These are phyloP conservation scores for Halesus radiatus DNA, from an alignment of 1,140 invertebrate species.

Conservation along the genomic window DNA sequence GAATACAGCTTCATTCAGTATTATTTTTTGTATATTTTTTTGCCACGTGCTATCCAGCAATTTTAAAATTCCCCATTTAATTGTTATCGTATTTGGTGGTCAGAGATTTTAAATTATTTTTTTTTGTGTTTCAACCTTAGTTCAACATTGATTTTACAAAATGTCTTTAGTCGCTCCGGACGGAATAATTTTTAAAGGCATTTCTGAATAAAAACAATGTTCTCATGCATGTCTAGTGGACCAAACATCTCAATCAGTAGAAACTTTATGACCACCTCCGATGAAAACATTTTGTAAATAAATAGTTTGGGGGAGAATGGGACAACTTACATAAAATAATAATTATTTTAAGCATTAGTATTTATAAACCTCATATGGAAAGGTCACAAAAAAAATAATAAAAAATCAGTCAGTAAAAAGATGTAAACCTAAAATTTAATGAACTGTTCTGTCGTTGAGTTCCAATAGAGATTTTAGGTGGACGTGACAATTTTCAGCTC, in stretches of 20 bases:
- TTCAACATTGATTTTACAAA: slow-evolving; percentile 18
- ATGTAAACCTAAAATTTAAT: no score
- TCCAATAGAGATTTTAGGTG: no score
- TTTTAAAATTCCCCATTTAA: no score
- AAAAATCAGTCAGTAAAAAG: no score
- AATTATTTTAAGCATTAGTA: no score
- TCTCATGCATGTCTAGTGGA: slow-evolving; percentile 7
- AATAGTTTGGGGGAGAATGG: neutral
- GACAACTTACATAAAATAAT: neutral
- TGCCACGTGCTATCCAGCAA: no score
- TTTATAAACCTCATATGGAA: no score
- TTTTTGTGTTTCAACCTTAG: neutral
- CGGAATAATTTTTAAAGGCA: neutral
- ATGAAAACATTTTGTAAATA: slow-evolving; percentile 13
- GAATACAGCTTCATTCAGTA: no score
- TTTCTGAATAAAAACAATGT: slow-evolving; percentile 3
- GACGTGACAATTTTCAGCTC: no score
- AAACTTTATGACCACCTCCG: slow-evolving; percentile 11
- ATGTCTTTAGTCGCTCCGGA: neutral
- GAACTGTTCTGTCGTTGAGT: no score
- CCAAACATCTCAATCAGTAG: slow-evolving; percentile 22
- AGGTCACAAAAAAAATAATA: no score
- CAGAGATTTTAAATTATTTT: neutral
- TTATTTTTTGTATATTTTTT: no score
- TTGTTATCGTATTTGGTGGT: neutral